Evolutionary conservation across 2,113 vertebrate species (phyloP).

Genomic region (Mustela lutreola): DNA sequence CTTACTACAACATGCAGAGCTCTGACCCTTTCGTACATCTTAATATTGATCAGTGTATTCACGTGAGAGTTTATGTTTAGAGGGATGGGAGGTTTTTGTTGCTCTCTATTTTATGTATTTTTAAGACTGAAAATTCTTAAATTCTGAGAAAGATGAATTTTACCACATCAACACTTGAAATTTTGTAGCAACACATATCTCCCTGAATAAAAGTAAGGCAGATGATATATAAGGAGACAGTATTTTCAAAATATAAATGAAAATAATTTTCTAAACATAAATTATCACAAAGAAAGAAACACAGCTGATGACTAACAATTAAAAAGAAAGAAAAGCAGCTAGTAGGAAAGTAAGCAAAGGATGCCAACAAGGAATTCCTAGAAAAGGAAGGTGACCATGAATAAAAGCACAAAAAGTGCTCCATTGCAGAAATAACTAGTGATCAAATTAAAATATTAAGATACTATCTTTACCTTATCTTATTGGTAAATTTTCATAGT

Average conservation of each 20-base stretch:
- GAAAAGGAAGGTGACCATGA: neutral
- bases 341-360: neutral
- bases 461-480: neutral
- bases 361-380: neutral
- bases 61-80: neutral
- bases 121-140: neutral
- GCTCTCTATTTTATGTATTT: neutral
- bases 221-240: neutral
- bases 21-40: neutral
- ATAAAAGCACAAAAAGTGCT: neutral
- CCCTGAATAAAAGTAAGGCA: neutral
- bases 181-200: neutral
- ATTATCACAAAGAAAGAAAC: neutral
- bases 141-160: neutral
- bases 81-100: neutral
- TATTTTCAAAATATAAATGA: constrained; percentile 11
- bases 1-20: neutral
- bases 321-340: neutral
- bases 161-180: neutral
- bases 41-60: neutral
- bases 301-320: neutral
- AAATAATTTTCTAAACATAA: constrained; percentile 13
- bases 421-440: neutral
- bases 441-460: neutral
- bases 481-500: neutral